These are phyloP conservation scores for Micropterix aruncella DNA, from an alignment of 2,888 invertebrate genomes.

Conservation along the genomic window DNA sequence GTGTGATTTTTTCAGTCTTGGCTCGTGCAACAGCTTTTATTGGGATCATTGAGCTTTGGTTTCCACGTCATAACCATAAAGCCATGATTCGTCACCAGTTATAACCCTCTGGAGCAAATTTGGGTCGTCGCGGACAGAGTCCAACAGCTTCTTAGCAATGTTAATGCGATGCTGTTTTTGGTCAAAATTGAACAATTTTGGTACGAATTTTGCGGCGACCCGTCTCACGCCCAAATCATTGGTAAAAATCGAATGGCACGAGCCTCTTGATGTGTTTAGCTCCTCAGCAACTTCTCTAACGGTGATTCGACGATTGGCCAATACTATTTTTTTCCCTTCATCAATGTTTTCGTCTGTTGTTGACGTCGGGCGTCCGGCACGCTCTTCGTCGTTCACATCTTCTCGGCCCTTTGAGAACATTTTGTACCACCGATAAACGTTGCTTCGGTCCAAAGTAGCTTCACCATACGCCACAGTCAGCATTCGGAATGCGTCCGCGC, in stretches of 20 bases:
- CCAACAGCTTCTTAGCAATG: constrained; percentile 9
- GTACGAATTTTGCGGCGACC: constrained; percentile 13
- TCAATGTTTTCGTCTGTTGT: constrained; percentile 14
- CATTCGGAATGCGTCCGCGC: constrained; percentile 10
- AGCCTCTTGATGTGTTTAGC: no score
- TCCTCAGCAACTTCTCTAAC: constrained; percentile 13
- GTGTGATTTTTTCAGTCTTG: constrained; percentile 10
- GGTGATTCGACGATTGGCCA: constrained; percentile 12
- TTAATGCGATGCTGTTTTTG: constrained; percentile 11
- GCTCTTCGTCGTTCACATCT: constrained; percentile 1
- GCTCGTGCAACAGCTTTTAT: constrained; percentile 8
- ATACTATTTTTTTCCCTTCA: constrained; percentile 13
- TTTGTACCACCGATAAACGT: no score
- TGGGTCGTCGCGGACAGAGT: constrained; percentile 8
- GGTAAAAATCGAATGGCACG: constrained; percentile 12
- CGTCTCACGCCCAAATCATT: constrained; percentile 13
- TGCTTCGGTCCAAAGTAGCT: no score
- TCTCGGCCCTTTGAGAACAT: no score
- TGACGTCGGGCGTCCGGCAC: constrained; percentile 11
- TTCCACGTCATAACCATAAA: constrained; percentile 13
- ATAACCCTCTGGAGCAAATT: constrained; percentile 10
- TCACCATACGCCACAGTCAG: no score
- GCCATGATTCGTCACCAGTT: constrained; percentile 14
- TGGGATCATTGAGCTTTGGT: constrained; percentile 10
- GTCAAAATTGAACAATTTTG: constrained; percentile 12